These are phyloP conservation scores for Simalia tracyae DNA, from an alignment of 2,797 vertebrate genomes.

Conservation along the genomic window DNA sequence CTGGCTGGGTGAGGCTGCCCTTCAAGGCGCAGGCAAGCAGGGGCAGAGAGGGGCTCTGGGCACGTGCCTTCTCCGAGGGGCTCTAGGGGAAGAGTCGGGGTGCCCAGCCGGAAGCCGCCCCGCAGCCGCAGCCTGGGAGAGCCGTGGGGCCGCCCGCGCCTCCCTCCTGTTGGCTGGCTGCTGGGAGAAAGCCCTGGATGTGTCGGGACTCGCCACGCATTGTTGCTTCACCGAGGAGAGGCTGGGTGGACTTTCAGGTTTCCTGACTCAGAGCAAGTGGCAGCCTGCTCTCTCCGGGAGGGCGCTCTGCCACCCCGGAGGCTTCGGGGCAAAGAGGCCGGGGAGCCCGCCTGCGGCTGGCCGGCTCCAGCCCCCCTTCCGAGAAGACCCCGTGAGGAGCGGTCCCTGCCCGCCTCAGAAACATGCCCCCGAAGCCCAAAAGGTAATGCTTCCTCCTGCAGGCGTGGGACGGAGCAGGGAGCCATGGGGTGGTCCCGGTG, in stretches of 20 bases:
- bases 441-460: not conserved
- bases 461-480: not conserved
- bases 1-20: not conserved
- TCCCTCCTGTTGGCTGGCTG: not conserved
- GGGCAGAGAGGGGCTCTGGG: not conserved
- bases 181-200: not conserved
- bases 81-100: not conserved
- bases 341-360: not conserved
- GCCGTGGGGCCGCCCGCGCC: not conserved
- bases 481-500: not conserved
- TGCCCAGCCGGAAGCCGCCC: no score
- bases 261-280: not conserved
- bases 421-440: not conserved
- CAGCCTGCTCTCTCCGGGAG: not conserved
- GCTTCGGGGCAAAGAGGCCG: not conserved
- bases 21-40: not conserved
- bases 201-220: not conserved
- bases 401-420: not conserved
- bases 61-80: not conserved
- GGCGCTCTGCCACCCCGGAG: not conserved
- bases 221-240: not conserved
- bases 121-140: no score
- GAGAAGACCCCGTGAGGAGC: not conserved
- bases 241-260: constrained; percentile 65
- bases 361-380: not conserved